These are phyloP conservation scores for Biston stratarius DNA, from an alignment of 2,888 invertebrate genomes.

Conservation along the genomic window DNA sequence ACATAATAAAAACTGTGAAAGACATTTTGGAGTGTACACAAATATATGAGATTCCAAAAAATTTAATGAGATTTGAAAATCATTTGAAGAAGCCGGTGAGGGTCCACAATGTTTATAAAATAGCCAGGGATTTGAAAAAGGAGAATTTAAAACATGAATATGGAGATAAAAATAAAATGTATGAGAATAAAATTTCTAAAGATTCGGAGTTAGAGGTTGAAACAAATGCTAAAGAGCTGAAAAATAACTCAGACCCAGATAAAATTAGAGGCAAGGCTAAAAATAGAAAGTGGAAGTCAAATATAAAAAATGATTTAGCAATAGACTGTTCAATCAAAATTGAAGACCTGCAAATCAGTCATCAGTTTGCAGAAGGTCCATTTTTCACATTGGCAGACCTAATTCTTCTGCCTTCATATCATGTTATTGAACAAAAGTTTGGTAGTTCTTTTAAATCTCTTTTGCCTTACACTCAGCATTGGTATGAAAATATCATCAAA, in stretches of 20 bases:
- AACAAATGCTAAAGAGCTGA: conserved; percentile 32
- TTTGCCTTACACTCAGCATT: conserved; percentile 88
- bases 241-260: conserved; percentile 27
- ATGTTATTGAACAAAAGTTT: conserved; percentile 85
- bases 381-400: conserved; percentile 94
- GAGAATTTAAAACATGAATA: conserved; percentile 50
- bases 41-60: conserved; percentile 86
- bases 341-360: conserved; percentile 85
- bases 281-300: conserved; percentile 83
- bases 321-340: conserved; percentile 80
- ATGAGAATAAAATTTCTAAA: conserved; percentile 10
- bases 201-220: conserved; percentile 38
- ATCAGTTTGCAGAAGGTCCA: conserved; percentile 94
- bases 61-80: conserved; percentile 92
- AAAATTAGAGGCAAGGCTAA: conserved; percentile 59
- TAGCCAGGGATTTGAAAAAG: conserved; percentile 87
- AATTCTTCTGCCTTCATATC: conserved; percentile 90
- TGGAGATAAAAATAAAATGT: conserved; percentile 45
- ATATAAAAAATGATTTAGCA: conserved; percentile 66
- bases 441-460: conserved; percentile 64
- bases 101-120: conserved; percentile 94
- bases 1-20: conserved; percentile 88
- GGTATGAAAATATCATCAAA: conserved; percentile 83
- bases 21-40: conserved; percentile 60
- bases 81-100: conserved; percentile 94